These are phyloP conservation scores for Eclectus roratus DNA, from an alignment of 2,113 vertebrate species.

Conservation along the genomic window DNA sequence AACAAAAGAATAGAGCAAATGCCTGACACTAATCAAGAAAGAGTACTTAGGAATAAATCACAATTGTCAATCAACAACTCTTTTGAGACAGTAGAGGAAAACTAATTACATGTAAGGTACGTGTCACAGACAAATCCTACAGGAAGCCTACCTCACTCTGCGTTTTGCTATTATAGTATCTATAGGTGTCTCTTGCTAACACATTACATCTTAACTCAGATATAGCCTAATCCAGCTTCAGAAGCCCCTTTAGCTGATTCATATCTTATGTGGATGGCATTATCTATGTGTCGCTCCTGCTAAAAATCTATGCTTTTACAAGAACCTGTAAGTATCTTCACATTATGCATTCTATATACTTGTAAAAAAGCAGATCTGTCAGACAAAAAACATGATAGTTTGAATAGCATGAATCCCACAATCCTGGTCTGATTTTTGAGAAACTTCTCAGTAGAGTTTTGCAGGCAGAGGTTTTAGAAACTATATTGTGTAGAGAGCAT, in stretches of 20 bases:
- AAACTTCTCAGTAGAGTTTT: neutral
- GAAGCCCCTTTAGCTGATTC: neutral
- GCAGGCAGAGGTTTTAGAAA: neutral
- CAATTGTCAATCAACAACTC: neutral
- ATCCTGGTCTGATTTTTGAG: neutral
- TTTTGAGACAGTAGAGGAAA: neutral
- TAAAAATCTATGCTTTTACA: neutral
- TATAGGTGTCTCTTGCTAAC: neutral
- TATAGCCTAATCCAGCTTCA: neutral
- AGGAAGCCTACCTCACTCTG: neutral
- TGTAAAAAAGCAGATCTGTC: neutral
- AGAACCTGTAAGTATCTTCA: neutral
- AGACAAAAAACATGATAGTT: neutral
- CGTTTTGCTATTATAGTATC: neutral
- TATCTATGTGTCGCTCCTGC: neutral
- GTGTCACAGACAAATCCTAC: accelerated
- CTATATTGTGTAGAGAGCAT: neutral
- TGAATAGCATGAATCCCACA: neutral
- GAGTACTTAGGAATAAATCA: neutral
- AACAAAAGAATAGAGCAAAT: neutral
- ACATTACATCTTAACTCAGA: accelerated
- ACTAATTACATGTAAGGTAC: neutral
- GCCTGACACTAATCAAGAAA: neutral
- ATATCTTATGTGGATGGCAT: neutral
- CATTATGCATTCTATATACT: neutral